Evolutionary conservation across 1,140 invertebrate species (phyloP).

Genomic region (Nautilus pompilius): DNA sequence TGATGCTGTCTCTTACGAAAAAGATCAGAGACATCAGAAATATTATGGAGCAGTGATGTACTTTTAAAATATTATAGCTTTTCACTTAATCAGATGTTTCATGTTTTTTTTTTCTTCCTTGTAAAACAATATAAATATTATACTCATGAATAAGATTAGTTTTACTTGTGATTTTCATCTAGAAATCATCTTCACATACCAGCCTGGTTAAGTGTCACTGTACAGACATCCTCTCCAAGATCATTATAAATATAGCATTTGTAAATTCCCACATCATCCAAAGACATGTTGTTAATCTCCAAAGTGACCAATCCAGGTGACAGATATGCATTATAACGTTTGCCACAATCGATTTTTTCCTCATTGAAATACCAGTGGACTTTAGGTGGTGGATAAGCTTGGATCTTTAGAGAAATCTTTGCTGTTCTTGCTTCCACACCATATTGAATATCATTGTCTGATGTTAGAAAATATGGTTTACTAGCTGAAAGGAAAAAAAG

Average conservation of each 20-base stretch:
- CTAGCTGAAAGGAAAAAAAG: constrained; percentile 18
- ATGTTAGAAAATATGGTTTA: constrained; percentile 29
- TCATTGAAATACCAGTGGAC: constrained; percentile 86
- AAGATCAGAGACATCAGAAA: too few relatives aligned
- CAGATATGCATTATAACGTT: constrained; percentile 80
- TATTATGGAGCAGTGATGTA: too few relatives aligned
- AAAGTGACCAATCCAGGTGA: constrained; percentile 60
- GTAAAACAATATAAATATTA: background rate
- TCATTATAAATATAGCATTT: constrained; percentile 91
- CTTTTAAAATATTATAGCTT: too few relatives aligned
- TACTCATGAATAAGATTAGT: background rate
- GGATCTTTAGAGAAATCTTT: constrained; percentile 28
- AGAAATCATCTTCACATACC: constrained; percentile 32
- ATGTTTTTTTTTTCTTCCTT: too few relatives aligned
- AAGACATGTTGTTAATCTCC: constrained; percentile 34
- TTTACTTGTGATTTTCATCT: too few relatives aligned
- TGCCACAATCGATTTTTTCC: constrained; percentile 66
- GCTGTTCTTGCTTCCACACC: constrained; percentile 27
- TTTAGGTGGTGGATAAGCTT: constrained; percentile 37
- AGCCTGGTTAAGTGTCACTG: constrained; percentile 79
- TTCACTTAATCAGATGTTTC: too few relatives aligned
- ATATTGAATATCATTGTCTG: constrained; percentile 29
- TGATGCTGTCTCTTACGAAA: too few relatives aligned
- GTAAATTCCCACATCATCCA: constrained; percentile 84
- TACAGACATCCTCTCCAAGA: constrained; percentile 79